Evolutionary conservation across 2,113 vertebrate genomes (phyloP), one percentile per base, ranked within the genome.

Genomic region (Alectura lathami): DNA sequence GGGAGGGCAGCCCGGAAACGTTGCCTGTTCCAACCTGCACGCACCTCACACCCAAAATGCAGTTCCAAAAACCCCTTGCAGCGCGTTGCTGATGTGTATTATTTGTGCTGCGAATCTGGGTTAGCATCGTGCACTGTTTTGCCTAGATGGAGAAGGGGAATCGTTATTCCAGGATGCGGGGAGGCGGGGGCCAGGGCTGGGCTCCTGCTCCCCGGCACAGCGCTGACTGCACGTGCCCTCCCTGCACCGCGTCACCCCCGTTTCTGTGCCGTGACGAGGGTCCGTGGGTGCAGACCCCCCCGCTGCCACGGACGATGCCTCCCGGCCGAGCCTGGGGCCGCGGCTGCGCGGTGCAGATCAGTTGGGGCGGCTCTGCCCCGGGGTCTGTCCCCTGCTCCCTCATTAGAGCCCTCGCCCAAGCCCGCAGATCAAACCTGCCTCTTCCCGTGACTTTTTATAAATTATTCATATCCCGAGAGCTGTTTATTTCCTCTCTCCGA

Each of bases 401-500:
- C 64, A 13, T 76, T 57, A 83, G 73, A 94, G 43, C 36, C 92
- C 45, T 54, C 7, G 1, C 67, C 64, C 38, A 3, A 48, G 50
- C 75, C 82, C 30, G 1, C 43, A 26, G 83, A 45, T 54, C 53
- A 66, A 88, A 47, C 4, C 48, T 67, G 79, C 77, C 54, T 89
- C 68, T 66, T 76, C 45, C 73, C 54, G 26, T 15, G 64, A 74
- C 64, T 83, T 86, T 17, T 24, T 40, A 96, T 94, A 64, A 91
- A 94, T 94, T 92, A 94, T 95, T 96, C 86, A 95, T 69, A 77
- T 73, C 86, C 74, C 3, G 1, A 12, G 91, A 87, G 93, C 8
- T 66, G 77, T 75, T 92, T 81, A 15, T 77, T 84, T 67, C 54
- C 84, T 48, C 9, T 51, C 83, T 66, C 59, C 0, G 0, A 92